Conservation (phyloP, 1,140 invertebrate species). For the Araneus ventricosus region DNA sequence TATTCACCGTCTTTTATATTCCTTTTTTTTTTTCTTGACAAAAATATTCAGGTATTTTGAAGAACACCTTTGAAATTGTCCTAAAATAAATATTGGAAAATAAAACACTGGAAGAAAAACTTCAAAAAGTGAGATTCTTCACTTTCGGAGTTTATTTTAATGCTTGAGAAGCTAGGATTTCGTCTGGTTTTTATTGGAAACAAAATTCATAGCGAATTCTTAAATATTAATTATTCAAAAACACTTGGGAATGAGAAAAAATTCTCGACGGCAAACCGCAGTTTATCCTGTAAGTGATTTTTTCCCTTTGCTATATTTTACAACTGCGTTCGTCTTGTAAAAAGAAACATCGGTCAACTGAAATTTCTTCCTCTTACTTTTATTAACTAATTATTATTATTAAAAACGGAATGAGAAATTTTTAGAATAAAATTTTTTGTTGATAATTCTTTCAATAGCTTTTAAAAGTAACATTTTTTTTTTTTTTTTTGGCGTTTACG, state of each 20-base stretch:
- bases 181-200: not conserved
- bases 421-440: no score
- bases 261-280: no score
- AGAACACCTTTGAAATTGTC: not conserved
- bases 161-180: not conserved
- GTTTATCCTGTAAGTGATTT: no score
- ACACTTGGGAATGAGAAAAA: not conserved
- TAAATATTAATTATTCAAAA: not conserved
- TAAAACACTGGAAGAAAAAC: not conserved
- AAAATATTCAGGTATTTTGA: conserved; percentile 8
- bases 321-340: no score
- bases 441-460: no score
- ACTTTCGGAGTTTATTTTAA: not conserved
- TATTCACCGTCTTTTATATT: conserved; percentile 21
- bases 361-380: no score
- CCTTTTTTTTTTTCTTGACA: not conserved
- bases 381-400: no score
- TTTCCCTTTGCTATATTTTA: no score
- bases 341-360: no score
- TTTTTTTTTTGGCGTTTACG: no score
- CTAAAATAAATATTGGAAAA: conserved; percentile 1
- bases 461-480: no score
- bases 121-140: not conserved
- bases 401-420: no score
- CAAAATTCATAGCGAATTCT: not conserved